A percentile compares a stretch with the other conserved stretches of the same genome.
Evolutionary conservation across 2,113 vertebrate species (phyloP).

Genomic region (Corythoichthys haematopterus): DNA sequence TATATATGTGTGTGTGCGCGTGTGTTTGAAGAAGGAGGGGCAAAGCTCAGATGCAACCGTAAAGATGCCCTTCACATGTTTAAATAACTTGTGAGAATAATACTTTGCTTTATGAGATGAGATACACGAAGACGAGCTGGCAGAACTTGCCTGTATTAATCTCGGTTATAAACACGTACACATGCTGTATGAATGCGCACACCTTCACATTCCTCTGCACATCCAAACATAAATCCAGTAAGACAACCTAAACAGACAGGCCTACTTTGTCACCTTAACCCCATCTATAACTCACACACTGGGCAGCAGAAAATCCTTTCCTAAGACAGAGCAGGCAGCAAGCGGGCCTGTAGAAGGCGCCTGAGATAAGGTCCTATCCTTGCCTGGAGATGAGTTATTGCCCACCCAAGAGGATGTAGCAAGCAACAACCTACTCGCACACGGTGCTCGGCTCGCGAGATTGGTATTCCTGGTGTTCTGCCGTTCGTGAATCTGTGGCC

Average conservation of each 20-base stretch:
- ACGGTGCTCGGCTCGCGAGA: constrained; percentile 33
- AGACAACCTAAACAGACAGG: constrained; percentile 56
- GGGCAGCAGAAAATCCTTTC: constrained; percentile 55
- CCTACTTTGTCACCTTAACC: constrained; percentile 67
- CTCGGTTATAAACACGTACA: constrained; percentile 8
- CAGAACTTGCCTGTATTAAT: constrained; percentile 33
- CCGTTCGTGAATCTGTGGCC: constrained; percentile 37
- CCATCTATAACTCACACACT: constrained; percentile 58
- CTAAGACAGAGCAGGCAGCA: constrained; percentile 52
- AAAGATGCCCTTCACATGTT: constrained; percentile 69
- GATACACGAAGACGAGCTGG: constrained; percentile 20
- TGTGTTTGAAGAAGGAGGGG: constrained; percentile 20
- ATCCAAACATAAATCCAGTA: constrained; percentile 49
- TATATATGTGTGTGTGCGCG: neutral
- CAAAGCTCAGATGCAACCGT: constrained; percentile 53
- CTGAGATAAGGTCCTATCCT: constrained; percentile 62
- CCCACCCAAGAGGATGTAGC: constrained; percentile 67
- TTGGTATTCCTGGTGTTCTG: constrained; percentile 41
- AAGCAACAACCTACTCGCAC: constrained; percentile 51
- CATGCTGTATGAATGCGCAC: constrained; percentile 11
- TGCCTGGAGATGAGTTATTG: constrained; percentile 66
- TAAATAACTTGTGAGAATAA: constrained; percentile 59
- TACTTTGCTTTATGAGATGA: constrained; percentile 31
- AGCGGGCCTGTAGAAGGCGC: constrained; percentile 46
- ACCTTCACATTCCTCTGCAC: constrained; percentile 36